phyloP scores from a whole-genome alignment of 2,113 vertebrate species.

The Drymodes brunneopygia region DNA sequence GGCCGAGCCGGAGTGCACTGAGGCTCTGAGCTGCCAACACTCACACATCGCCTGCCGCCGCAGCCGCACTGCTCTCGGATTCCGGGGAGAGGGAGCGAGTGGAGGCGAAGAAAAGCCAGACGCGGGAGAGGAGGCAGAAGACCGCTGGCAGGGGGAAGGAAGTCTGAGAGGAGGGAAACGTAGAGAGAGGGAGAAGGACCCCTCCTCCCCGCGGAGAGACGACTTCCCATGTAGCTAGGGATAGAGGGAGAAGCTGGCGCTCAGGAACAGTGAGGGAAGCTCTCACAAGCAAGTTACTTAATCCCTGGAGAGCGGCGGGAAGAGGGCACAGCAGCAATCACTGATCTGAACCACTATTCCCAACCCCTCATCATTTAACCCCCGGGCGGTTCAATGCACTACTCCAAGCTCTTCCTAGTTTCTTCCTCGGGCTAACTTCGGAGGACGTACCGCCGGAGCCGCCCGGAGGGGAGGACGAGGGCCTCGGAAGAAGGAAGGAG shows the following conservation, averaged over 20 bases:
- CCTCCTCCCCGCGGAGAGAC: conserved; percentile 1
- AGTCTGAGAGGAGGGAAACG: not conserved
- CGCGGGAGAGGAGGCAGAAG: not conserved
- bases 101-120: not conserved
- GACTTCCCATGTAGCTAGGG: conserved; percentile 32
- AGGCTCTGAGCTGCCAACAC: conserved; percentile 54
- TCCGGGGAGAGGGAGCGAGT: not conserved
- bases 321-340: not conserved
- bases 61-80: not conserved
- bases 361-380: not conserved
- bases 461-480: conserved; percentile 43
- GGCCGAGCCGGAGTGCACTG: conserved; percentile 33
- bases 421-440: conserved; percentile 44
- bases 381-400: conserved; percentile 30
- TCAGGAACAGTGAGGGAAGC: conserved; percentile 61
- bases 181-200: not conserved
- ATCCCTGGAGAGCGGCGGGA: not conserved
- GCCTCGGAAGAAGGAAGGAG: conserved; percentile 35
- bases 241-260: conserved; percentile 22
- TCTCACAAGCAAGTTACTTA: conserved; percentile 47
- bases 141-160: not conserved
- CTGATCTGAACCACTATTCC: not conserved
- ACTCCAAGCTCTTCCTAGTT: conserved; percentile 45
- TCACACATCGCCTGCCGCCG: conserved; percentile 39
- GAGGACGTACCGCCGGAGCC: conserved; percentile 14